Evolutionary conservation across 2,888 invertebrate genomes (phyloP).

Genomic region (Diaphora mendica): DNA sequence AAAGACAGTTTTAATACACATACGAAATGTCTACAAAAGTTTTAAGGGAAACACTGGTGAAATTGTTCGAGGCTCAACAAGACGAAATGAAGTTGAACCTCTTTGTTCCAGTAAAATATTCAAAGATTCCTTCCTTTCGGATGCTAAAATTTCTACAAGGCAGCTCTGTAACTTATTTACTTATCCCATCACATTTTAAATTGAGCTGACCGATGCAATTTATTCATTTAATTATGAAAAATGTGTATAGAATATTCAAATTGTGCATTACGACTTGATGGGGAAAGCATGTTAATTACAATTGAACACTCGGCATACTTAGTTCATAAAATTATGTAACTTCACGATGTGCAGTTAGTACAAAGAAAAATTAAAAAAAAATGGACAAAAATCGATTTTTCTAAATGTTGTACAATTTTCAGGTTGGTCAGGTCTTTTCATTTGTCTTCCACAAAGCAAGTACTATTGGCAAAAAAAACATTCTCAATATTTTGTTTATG

Average conservation of each 20-base stretch:
- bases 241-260: background rate
- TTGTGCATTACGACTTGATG: background rate
- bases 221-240: constrained; percentile 22
- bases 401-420: too few species aligned
- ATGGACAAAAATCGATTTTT: too few species aligned
- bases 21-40: background rate
- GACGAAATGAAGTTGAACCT: constrained; percentile 14
- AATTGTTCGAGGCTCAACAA: background rate
- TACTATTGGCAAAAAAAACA: too few species aligned
- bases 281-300: too few species aligned
- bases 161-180: constrained; percentile 32
- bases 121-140: constrained; percentile 13
- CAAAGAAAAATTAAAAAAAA: background rate
- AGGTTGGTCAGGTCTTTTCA: too few species aligned
- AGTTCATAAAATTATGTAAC: too few species aligned
- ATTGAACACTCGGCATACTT: too few species aligned
- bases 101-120: constrained; percentile 32
- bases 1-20: background rate
- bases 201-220: constrained; percentile 23
- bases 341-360: background rate
- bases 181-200: constrained; percentile 23
- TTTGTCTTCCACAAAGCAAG: background rate
- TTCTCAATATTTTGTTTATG: too few species aligned
- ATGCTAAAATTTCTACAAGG: constrained; percentile 22
- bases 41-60: background rate